A percentile compares a stretch with the other conserved stretches of the same genome.
Conservation (phyloP, 2,113 vertebrate species). For the Semnopithecus entellus region DNA sequence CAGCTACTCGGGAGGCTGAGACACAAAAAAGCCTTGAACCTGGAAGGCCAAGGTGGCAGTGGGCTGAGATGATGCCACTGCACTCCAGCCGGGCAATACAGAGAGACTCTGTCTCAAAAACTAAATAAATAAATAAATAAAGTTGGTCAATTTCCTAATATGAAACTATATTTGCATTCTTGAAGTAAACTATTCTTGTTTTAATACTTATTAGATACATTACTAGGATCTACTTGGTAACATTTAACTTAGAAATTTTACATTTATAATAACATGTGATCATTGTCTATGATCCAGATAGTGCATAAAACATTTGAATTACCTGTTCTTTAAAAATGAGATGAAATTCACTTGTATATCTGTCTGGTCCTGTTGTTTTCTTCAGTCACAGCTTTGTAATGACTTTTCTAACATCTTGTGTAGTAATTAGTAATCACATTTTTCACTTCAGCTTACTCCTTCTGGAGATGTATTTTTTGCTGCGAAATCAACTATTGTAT, state of each 20-base stretch:
- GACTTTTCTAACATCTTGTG: not conserved
- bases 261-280: not conserved
- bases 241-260: not conserved
- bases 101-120: no score
- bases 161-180: not conserved
- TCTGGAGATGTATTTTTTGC: not conserved
- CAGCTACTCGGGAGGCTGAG: no score
- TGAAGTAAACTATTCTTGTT: not conserved
- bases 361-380: not conserved
- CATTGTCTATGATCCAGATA: not conserved
- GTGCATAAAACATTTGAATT: not conserved
- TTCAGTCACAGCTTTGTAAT: not conserved
- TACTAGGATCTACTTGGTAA: not conserved
- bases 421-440: not conserved
- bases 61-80: no score
- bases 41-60: no score
- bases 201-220: not conserved
- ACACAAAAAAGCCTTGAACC: no score
- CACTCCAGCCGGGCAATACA: no score
- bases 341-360: not conserved
- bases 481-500: not conserved
- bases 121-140: not conserved
- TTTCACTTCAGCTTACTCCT: not conserved
- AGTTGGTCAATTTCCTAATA: not conserved
- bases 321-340: conserved; percentile 10